phyloP scores from a whole-genome alignment of 1,140 invertebrate species.

The Stratiolaelaps scimitus region DNA sequence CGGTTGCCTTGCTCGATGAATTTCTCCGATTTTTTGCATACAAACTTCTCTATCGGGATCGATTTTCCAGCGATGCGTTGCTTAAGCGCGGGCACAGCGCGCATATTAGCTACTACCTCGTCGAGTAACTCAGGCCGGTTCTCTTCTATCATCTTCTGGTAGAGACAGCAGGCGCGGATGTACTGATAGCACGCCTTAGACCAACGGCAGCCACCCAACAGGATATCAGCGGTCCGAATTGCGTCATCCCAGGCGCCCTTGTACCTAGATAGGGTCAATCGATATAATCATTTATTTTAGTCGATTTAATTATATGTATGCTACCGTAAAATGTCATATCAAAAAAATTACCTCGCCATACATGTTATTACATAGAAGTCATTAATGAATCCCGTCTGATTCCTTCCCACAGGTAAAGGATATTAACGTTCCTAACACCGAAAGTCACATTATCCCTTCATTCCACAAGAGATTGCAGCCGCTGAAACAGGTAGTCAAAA shows the following conservation, averaged over 20 bases:
- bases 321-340: no score
- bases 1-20: slow-evolving; percentile 59
- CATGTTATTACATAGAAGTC: no score
- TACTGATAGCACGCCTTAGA: slow-evolving; percentile 80
- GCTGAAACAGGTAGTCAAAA: no score
- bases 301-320: no score
- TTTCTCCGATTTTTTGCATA: slow-evolving; percentile 63
- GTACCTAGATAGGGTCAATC: slow-evolving; percentile 39
- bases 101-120: slow-evolving; percentile 46
- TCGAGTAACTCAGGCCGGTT: slow-evolving; percentile 41
- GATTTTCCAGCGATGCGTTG: slow-evolving; percentile 89
- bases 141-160: slow-evolving; percentile 49
- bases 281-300: no score
- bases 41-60: slow-evolving; percentile 90
- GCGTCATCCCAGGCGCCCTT: slow-evolving; percentile 55
- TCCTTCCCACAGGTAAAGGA: no score
- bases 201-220: slow-evolving; percentile 72
- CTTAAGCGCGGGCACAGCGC: slow-evolving; percentile 60
- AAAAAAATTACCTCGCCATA: no score
- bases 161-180: slow-evolving; percentile 65
- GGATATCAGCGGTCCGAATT: slow-evolving; percentile 53
- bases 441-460: no score
- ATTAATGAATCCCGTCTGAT: no score
- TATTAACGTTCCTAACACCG: no score
- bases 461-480: no score